Base-by-base conservation (phyloP, 2,113 vertebrate genomes). In the Eira barbara region DNA sequence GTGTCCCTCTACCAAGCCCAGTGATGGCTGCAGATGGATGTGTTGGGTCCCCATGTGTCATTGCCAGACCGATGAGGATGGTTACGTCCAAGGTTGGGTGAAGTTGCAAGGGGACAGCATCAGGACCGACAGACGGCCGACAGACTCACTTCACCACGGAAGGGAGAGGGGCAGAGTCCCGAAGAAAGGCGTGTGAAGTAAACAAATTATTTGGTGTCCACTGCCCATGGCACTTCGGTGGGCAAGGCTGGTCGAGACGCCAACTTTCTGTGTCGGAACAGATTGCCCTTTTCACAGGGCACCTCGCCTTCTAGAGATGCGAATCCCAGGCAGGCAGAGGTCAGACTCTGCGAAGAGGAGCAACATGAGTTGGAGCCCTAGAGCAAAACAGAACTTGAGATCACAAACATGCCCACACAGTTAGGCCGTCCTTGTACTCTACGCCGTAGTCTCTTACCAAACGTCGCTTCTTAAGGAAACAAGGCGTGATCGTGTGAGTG, bases 1-100 rank as follows among this genome's bases (percentile, higher is more conserved):
- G 23, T 0, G 2, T 2, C 42, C 39, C 27, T 74, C 47, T 3
- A 2, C 23, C 36, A 6, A 4, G 2, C 88, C 42, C 4, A 15
- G 9, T 0, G 0, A 36, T 0, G 25, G 23, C 11, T 8, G 1
- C 20, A 31, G 42, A 23, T 1, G 4, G 42, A 1, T 14, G 18
- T 2, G 4, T 31, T 4, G 13, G 18, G 14, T 31, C 13, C 1
- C 3, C 17, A 3, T 27, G 63, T 0, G 1, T 55, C 4, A 6
- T 29, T 55, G 45, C 36, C 52, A 23, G 34, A 31, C 15, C 4
- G 9, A 36, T 1, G 1, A n/a, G 12, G 34, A 2, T 74, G 57
- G 47, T 5, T 11, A 0, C 10, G 14, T 39, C 21, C 9, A 4
- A 10, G 34, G 0, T 18, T 23, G 31, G 34, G 34, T 11, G 27